A percentile compares a stretch with the other conserved stretches of the same genome.
phyloP scores from a whole-genome alignment of 2,797 vertebrate species.

The Eidolon dupreanum region DNA sequence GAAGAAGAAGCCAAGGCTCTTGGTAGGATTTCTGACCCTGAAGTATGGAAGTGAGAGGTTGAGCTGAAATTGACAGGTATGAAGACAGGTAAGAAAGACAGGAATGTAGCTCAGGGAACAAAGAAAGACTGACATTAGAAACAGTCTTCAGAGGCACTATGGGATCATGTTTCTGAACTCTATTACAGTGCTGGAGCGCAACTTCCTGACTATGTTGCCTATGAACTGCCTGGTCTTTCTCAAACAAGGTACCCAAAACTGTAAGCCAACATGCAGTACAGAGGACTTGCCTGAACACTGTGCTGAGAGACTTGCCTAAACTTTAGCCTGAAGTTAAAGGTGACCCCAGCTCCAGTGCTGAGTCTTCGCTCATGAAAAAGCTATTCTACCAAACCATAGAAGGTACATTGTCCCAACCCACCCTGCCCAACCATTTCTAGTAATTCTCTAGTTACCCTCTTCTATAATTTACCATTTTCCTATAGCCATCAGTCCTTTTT shows the following conservation, averaged over 20 bases:
- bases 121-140: neutral
- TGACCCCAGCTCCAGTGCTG: no score
- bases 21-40: neutral
- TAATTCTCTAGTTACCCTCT: neutral
- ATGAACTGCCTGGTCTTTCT: neutral
- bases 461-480: neutral
- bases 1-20: neutral
- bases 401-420: neutral
- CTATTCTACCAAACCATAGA: neutral
- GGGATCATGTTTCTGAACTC: neutral
- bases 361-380: neutral
- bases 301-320: neutral
- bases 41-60: accelerated
- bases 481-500: no score
- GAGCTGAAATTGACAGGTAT: neutral
- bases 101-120: neutral
- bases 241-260: neutral
- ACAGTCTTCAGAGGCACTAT: accelerated
- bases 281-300: neutral
- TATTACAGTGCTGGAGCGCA: neutral
- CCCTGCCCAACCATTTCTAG: neutral
- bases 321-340: neutral
- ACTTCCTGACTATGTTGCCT: neutral
- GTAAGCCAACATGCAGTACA: neutral
- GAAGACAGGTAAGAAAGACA: neutral